phyloP scores from a whole-genome alignment of 1,140 invertebrate species.

The Musca vetustissima region DNA sequence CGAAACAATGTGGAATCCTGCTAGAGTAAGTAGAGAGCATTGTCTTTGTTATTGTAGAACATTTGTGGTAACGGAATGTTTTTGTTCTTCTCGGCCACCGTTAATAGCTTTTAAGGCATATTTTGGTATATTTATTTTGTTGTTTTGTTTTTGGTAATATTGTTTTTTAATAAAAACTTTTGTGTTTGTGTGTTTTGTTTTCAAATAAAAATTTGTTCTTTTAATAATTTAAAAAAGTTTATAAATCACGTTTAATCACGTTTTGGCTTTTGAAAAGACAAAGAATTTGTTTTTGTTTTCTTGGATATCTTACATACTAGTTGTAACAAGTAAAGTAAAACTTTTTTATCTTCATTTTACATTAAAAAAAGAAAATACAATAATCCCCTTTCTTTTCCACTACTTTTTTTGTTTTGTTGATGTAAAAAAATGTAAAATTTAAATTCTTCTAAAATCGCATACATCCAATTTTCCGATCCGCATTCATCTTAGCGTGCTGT shows the following conservation, averaged over 20 bases:
- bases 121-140: conserved; percentile 3
- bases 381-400: neutral
- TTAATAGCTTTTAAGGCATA: conserved; percentile 3
- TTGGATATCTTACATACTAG: neutral
- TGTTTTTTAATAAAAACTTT: neutral
- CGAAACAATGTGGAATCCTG: no score
- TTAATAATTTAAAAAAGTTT: no score
- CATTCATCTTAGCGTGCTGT: conserved; percentile 65
- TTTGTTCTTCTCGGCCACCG: neutral
- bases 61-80: neutral
- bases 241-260: neutral
- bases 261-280: conserved; percentile 4
- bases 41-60: no score
- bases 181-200: no score
- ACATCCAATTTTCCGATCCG: neutral
- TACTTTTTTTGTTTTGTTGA: neutral
- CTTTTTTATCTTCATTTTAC: neutral
- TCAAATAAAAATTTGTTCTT: conserved; percentile 2
- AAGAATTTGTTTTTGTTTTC: neutral
- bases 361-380: neutral
- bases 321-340: neutral
- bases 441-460: conserved; percentile 42
- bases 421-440: neutral
- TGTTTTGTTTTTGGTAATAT: neutral
- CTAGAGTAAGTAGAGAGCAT: no score